Base-by-base conservation (phyloP, 1,140 invertebrate species). In the Achroia grisella region DNA sequence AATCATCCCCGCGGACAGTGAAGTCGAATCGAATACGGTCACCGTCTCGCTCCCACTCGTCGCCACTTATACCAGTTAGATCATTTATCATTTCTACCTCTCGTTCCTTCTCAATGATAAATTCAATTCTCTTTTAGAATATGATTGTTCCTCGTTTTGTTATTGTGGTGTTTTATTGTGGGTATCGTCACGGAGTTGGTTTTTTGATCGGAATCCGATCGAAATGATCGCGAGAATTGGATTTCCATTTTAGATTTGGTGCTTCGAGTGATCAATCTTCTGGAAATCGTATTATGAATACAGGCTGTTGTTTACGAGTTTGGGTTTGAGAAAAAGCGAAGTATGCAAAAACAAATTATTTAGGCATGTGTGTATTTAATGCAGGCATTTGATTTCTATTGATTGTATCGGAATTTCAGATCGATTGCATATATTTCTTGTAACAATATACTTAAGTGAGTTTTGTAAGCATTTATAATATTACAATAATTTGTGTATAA, bases 121-220 rank as follows among this genome's bases (percentile, higher is more conserved):
- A 84, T 84, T 84, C 80, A 85, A 85, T 85, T 82, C 80, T 84
- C 72, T 78, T 80, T 80, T 74, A 46, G 78, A 71, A 78, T 83
- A 82, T 84, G 77, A 84, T 84, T 80, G 80, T 84, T 77, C 69
- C 54, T 78, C 63, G 78, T 79, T 84, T 82, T 84, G 72, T 84
- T 78, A 59, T 75, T 78, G 68, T 73, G 60, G 56, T 74, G 76
- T 79, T 81, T 78, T 81, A 80, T 81, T 80, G 69, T 80, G 61
- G 62, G 62, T 61, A 73, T 67, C 77, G 77, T 84, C 76, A 82
- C 73, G 78, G 77, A 65, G 60, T 76, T 54, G 56, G 66, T 76
- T 84, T 80, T 82, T 82, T 80, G 71, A 80, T 80, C 73, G 72
- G 65, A 82, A 73, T 79, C 60, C 75, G 70, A 80, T 84, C 71